phyloP scores from a whole-genome alignment of 1,140 invertebrate species.

The Drosophila micromelanica region DNA sequence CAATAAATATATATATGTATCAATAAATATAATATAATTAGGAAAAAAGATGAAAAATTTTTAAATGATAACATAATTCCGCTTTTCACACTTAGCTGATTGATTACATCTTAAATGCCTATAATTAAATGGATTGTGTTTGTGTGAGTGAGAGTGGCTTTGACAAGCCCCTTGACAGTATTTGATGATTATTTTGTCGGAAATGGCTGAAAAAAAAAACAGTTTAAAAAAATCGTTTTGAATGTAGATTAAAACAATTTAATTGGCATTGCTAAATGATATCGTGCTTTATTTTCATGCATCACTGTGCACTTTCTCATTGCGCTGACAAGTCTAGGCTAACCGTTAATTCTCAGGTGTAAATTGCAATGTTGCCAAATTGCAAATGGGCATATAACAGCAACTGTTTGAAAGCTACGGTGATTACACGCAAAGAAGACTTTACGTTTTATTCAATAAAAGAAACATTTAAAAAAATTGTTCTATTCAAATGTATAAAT shows the following conservation, averaged over 20 bases:
- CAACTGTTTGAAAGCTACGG: no score
- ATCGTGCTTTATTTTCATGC: slow-evolving; percentile 30
- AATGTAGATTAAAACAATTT: neutral
- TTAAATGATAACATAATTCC: slow-evolving; percentile 32
- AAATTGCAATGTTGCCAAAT: slow-evolving; percentile 35
- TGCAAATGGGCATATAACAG: slow-evolving; percentile 1
- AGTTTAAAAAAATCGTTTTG: neutral
- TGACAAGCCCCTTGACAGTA: slow-evolving; percentile 4
- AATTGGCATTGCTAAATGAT: slow-evolving; percentile 1
- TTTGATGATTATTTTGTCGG: no score
- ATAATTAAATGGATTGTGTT: slow-evolving; percentile 8
- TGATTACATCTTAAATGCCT: slow-evolving; percentile 26
- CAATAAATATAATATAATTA: slow-evolving; percentile 50
- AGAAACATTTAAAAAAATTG: no score
- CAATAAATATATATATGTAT: slow-evolving; percentile 39
- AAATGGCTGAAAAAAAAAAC: neutral
- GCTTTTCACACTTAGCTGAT: slow-evolving; percentile 30
- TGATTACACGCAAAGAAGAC: no score
- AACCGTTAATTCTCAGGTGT: neutral
- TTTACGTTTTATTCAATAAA: no score
- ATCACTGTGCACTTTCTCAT: slow-evolving; percentile 39
- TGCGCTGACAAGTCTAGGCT: slow-evolving; percentile 10
- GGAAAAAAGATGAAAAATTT: slow-evolving; percentile 43
- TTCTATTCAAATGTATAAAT: no score
- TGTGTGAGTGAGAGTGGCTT: slow-evolving; percentile 1